Percentiles rank a stretch among this genome's conserved stretches.
Evolutionary conservation across 2,113 vertebrate species (phyloP).

Genomic region (Oriolus oriolus): DNA sequence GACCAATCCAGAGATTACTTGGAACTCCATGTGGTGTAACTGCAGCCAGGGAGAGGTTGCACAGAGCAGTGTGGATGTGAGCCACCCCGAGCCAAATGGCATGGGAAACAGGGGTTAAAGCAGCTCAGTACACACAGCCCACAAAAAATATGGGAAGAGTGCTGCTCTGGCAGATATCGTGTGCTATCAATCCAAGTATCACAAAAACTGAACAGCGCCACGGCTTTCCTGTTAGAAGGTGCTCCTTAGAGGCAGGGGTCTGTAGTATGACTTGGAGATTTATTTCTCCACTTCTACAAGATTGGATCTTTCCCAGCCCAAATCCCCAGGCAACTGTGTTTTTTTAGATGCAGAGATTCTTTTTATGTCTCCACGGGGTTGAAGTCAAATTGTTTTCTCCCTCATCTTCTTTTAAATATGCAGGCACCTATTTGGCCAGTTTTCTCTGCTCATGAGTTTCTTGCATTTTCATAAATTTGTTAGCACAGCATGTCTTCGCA

Average conservation of each 20-base stretch:
- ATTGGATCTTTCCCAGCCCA: not conserved
- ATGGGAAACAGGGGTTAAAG: not conserved
- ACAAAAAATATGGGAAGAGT: not conserved
- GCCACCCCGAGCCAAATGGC: fast-evolving
- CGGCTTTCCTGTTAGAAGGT: not conserved
- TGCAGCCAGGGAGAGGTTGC: not conserved
- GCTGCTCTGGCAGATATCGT: not conserved
- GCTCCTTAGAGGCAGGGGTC: not conserved
- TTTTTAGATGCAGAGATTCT: not conserved
- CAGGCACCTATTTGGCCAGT: not conserved
- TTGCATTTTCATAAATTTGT: not conserved
- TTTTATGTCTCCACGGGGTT: not conserved
- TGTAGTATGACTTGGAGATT: not conserved
- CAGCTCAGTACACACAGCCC: not conserved
- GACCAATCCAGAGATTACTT: not conserved
- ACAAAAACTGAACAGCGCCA: not conserved
- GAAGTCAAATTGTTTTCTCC: not conserved
- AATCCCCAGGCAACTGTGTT: not conserved
- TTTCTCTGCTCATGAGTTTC: not conserved
- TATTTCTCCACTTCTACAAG: not conserved
- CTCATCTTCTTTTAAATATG: not conserved
- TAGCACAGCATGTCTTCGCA: not conserved
- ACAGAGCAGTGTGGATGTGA: not conserved
- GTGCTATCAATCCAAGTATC: not conserved
- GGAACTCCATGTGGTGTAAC: fast-evolving